These are phyloP conservation scores for Drosophila sproati DNA, from an alignment of 1,140 invertebrate species.

Conservation along the genomic window DNA sequence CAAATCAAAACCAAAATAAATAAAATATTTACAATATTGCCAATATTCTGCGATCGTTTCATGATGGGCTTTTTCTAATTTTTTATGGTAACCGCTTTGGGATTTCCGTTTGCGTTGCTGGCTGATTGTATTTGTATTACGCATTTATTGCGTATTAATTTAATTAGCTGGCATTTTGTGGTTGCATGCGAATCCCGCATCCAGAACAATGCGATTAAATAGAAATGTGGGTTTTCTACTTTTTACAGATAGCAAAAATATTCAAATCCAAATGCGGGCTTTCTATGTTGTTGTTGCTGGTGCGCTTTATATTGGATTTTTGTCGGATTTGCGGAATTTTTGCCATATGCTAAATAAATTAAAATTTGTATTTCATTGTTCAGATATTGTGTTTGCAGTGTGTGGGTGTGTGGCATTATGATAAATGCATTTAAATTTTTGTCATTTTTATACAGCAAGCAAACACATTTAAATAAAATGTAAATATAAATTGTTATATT, in stretches of 20 bases:
- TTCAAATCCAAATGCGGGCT: conserved; percentile 62
- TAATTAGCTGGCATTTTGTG: conserved; percentile 76
- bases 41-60: conserved; percentile 3
- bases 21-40: conserved; percentile 5
- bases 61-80: neutral
- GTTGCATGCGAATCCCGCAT: conserved; percentile 45
- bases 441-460: conserved; percentile 3
- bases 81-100: conserved; percentile 12
- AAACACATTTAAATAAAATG: conserved; percentile 30
- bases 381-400: conserved; percentile 17
- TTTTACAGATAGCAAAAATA: conserved; percentile 46
- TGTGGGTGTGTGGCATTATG: conserved; percentile 28
- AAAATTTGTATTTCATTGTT: conserved; percentile 65
- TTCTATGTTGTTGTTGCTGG: conserved; percentile 40
- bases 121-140: conserved; percentile 50
- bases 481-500: conserved; percentile 40
- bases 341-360: conserved; percentile 76
- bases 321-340: conserved; percentile 56
- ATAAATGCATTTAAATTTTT: conserved; percentile 63
- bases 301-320: conserved; percentile 42
- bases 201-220: conserved; percentile 55
- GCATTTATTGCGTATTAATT: conserved; percentile 76
- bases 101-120: conserved; percentile 25
- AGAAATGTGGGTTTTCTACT: conserved; percentile 49
- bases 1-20: neutral